Conservation (phyloP, 2,888 invertebrate genomes). For the Lordiphosa andalusiaca region DNA sequence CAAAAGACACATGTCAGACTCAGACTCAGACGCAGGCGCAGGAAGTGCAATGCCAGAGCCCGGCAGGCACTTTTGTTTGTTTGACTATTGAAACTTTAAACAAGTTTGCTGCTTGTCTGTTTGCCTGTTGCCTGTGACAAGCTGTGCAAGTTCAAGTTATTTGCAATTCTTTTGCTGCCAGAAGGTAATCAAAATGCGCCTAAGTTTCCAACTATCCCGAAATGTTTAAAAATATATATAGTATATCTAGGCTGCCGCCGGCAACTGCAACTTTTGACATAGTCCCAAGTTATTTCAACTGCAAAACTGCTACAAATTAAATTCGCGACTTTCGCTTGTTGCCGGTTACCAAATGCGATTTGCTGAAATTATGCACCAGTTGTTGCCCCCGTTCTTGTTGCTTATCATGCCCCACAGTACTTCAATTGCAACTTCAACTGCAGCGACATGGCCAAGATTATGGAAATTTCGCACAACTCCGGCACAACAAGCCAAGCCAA, state of each 20-base stretch:
- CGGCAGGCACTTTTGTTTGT: conserved; percentile 60
- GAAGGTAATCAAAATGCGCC: conserved; percentile 12
- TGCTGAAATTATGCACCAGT: conserved; percentile 61
- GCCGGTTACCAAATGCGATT: conserved; percentile 61
- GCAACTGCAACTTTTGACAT: conserved; percentile 41
- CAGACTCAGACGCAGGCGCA: conserved; percentile 20
- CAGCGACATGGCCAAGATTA: conserved; percentile 58
- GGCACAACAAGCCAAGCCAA: conserved; percentile 20
- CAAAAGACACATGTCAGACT: conserved; percentile 61
- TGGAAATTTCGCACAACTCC: conserved; percentile 59
- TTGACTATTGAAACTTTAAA: conserved; percentile 69
- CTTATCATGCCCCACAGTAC: conserved; percentile 56
- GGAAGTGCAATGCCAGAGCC: conserved; percentile 21
- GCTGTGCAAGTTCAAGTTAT: conserved; percentile 4
- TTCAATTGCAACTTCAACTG: conserved; percentile 34
- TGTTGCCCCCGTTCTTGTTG: conserved; percentile 44
- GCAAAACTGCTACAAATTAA: conserved; percentile 66
- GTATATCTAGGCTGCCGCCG: conserved; percentile 17
- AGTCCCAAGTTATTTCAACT: conserved; percentile 64
- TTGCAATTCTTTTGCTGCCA: conserved; percentile 5
- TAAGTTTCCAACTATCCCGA: conserved; percentile 6
- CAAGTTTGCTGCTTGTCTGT: conserved; percentile 52
- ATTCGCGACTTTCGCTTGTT: conserved; percentile 52
- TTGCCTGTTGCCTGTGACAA: conserved; percentile 9
- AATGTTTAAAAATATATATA: background rate